Evolutionary conservation across 2,888 invertebrate genomes (phyloP).

Genomic region (Brachypterus glaber): DNA sequence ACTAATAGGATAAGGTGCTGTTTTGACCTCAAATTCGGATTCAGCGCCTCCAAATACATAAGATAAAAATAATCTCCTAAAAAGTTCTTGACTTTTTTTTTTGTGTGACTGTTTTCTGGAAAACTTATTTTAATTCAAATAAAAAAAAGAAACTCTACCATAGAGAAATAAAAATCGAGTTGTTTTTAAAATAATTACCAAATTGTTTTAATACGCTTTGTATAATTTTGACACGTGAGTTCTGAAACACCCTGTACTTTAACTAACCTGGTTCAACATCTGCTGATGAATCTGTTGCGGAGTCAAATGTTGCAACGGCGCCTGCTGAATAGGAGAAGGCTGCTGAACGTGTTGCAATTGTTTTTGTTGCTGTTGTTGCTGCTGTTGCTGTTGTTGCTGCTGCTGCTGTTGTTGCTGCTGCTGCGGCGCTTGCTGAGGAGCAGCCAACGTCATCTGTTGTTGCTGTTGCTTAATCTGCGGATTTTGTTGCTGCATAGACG

Average conservation of each 20-base stretch:
- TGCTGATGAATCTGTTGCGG: slow-evolving; percentile 46
- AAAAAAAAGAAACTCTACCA: too few species aligned
- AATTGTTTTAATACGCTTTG: too few species aligned
- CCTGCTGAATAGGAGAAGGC: slow-evolving; percentile 22
- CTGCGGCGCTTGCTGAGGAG: slow-evolving; percentile 12
- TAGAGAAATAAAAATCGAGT: too few species aligned
- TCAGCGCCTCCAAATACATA: too few species aligned
- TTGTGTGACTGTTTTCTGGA: too few species aligned
- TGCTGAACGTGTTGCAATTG: slow-evolving; percentile 17
- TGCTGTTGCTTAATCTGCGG: slow-evolving; percentile 17
- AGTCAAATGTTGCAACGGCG: slow-evolving; percentile 25
- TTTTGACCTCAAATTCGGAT: too few species aligned
- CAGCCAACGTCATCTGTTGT: slow-evolving; percentile 6
- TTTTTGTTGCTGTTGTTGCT: slow-evolving; percentile 11
- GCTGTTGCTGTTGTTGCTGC: background rate
- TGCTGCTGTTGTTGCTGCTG: slow-evolving; percentile 11
- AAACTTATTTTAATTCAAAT: too few species aligned
- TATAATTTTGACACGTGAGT: too few species aligned
- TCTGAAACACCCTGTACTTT: slow-evolving; percentile 5
- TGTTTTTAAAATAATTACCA: too few species aligned
- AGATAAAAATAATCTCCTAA: too few species aligned
- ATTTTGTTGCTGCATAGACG: slow-evolving; percentile 10
- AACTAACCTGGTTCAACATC: slow-evolving; percentile 44
- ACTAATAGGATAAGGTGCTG: too few species aligned
- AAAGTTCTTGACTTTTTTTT: too few species aligned